Evolutionary conservation across 2,888 invertebrate species (phyloP).

Genomic region (Lepidochrysops patricia): DNA sequence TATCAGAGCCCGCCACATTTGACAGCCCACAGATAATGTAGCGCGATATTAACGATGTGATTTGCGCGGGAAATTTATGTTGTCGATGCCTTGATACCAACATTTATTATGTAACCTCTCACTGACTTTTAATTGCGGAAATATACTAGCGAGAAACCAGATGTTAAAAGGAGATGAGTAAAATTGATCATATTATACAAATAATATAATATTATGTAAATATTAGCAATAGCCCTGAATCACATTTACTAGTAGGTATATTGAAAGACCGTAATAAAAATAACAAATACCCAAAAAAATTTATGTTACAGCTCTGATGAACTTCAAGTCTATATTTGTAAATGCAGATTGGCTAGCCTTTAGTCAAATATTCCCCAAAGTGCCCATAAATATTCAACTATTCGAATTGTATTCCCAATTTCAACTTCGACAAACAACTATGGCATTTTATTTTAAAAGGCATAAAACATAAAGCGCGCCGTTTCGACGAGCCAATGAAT

Average conservation of each 20-base stretch:
- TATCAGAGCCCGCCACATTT: constrained; percentile 9
- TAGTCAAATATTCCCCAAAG: not conserved
- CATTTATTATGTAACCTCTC: constrained; percentile 19
- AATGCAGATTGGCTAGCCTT: not conserved
- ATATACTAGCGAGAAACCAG: not conserved
- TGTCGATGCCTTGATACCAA: constrained; percentile 15
- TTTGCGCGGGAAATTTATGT: constrained; percentile 15
- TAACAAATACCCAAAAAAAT: no score
- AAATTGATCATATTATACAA: not conserved
- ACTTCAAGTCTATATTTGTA: not conserved
- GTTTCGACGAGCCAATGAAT: not conserved
- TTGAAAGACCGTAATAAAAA: no score
- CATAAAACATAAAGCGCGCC: not conserved
- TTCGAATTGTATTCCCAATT: not conserved
- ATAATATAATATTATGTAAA: no score
- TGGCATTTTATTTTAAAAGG: not conserved
- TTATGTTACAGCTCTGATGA: no score
- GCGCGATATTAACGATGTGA: constrained; percentile 17
- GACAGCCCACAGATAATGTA: constrained; percentile 12
- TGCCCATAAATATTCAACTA: not conserved
- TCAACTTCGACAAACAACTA: not conserved
- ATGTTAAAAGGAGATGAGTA: not conserved
- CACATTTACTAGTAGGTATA: no score
- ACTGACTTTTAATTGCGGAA: not conserved
- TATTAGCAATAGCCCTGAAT: no score